Evolutionary conservation across 1,140 invertebrate genomes (phyloP).

Genomic region (Nymphalis io): DNA sequence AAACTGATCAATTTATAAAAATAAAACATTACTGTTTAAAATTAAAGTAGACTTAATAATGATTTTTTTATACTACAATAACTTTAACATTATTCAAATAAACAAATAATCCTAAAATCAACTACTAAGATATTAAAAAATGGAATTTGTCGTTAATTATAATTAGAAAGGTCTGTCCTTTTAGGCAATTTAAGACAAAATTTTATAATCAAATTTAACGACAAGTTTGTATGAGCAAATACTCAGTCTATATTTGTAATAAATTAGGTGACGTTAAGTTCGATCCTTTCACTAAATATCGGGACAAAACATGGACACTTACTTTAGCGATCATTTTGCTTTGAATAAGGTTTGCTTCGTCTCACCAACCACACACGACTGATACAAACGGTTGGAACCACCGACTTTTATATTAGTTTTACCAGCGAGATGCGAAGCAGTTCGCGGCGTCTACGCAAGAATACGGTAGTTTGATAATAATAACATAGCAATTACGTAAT

Average conservation of each 20-base stretch:
- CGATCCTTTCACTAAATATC: constrained; percentile 65
- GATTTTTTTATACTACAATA: too few relatives aligned
- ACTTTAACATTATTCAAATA: too few relatives aligned
- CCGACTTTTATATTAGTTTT: constrained; percentile 76
- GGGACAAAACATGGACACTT: constrained; percentile 66
- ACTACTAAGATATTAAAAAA: too few relatives aligned
- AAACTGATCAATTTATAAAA: too few relatives aligned
- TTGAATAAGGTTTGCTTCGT: constrained; percentile 76
- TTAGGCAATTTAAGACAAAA: neutral
- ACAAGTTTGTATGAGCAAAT: constrained; percentile 13
- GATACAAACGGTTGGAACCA: constrained; percentile 57
- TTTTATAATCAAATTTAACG: neutral
- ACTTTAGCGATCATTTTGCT: constrained; percentile 77
- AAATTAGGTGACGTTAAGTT: constrained; percentile 14
- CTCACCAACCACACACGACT: constrained; percentile 76
- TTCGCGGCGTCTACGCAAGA: constrained; percentile 67
- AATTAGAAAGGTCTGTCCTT: neutral
- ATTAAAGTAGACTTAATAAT: too few relatives aligned
- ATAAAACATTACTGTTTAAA: too few relatives aligned
- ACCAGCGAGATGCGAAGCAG: constrained; percentile 67
- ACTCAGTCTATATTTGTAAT: constrained; percentile 11
- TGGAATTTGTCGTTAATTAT: too few relatives aligned
- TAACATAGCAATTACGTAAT: constrained; percentile 76
- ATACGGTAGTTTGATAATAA: constrained; percentile 77
- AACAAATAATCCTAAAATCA: too few relatives aligned